Evolutionary conservation across 2,888 invertebrate genomes (phyloP).

Genomic region (Halictus quadricinctus): DNA sequence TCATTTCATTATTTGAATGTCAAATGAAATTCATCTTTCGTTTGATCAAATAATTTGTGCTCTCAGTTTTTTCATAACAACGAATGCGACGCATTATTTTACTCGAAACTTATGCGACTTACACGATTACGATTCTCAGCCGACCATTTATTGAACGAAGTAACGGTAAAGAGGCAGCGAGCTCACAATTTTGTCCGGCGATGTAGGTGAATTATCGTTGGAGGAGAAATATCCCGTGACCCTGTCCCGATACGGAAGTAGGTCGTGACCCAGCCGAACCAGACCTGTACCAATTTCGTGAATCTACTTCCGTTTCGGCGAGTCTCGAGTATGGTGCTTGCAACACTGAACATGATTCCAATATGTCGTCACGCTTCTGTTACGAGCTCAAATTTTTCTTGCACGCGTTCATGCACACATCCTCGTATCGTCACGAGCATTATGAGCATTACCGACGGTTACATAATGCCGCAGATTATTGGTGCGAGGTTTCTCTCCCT

Average conservation of each 20-base stretch:
- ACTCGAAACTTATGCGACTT: no score
- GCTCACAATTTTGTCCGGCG: background rate
- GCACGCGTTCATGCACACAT: background rate
- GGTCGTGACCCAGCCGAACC: conserved; percentile 72
- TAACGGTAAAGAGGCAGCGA: background rate
- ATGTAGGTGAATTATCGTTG: background rate
- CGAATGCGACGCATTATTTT: no score
- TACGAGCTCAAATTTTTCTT: background rate
- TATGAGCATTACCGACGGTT: conserved; percentile 38
- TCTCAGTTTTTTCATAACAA: background rate
- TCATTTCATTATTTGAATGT: no score
- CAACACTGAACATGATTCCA: background rate
- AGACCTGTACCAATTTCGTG: conserved; percentile 68
- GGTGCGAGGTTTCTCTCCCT: conserved; percentile 63
- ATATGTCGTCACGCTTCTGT: background rate
- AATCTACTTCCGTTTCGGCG: conserved; percentile 45
- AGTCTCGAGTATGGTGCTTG: conserved; percentile 12
- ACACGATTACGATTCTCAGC: no score
- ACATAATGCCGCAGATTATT: conserved; percentile 63
- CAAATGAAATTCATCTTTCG: no score
- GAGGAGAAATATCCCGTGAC: conserved; percentile 3
- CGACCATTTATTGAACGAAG: background rate
- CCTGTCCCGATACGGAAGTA: conserved; percentile 57
- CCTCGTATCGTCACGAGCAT: background rate
- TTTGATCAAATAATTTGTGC: no score